Evolutionary conservation across 2,113 vertebrate genomes (phyloP).

Genomic region (Trogon melanurus): DNA sequence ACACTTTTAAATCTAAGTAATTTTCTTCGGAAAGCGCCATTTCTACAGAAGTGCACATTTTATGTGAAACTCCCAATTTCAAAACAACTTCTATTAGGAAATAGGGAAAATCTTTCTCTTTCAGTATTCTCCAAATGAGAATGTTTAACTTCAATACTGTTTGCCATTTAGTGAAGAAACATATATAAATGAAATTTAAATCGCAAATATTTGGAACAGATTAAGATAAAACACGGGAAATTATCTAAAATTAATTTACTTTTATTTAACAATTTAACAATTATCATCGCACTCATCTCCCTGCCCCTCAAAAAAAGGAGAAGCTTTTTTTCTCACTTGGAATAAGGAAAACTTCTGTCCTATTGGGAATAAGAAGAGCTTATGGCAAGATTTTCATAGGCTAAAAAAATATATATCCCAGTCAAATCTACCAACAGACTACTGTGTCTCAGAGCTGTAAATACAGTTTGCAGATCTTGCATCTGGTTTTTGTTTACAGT

Average conservation of each 20-base stretch:
- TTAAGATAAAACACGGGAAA: background rate
- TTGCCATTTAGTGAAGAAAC: background rate
- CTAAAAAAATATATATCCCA: background rate
- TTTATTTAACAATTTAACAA: background rate
- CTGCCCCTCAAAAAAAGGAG: background rate
- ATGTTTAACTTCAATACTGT: background rate
- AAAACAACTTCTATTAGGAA: background rate
- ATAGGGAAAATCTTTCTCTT: background rate
- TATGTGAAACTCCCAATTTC: background rate
- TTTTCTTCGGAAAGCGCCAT: background rate
- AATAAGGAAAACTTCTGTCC: background rate
- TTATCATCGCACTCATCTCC: background rate
- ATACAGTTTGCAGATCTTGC: constrained; percentile 9
- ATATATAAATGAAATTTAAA: background rate
- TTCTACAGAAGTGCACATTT: background rate
- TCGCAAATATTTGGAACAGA: background rate
- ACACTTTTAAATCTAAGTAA: background rate
- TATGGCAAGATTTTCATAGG: background rate
- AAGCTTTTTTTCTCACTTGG: background rate
- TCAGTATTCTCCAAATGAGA: background rate
- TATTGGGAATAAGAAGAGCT: background rate
- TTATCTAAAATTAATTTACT: background rate
- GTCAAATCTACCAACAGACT: background rate
- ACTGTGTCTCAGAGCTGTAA: background rate
- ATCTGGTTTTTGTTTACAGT: constrained; percentile 12